A percentile compares a stretch with the other conserved stretches of the same genome.
Conservation (phyloP, 2,113 vertebrate species). For the Microcebus lehilahytsara region DNA sequence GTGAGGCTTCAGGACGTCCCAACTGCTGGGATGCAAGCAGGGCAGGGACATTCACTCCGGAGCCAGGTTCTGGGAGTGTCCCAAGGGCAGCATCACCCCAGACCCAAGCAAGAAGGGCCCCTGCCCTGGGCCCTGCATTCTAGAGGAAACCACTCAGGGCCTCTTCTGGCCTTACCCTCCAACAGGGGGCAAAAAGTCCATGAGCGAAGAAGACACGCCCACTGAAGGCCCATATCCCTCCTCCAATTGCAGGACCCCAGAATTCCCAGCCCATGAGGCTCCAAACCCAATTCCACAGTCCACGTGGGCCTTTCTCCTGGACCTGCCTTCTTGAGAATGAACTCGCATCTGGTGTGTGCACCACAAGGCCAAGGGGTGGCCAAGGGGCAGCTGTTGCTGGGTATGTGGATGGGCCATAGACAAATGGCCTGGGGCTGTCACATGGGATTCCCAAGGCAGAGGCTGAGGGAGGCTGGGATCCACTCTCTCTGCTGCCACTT, state of each 20-base stretch:
- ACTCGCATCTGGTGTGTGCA: background rate
- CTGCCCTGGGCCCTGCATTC: background rate
- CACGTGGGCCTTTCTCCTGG: background rate
- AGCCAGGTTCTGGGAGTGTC: background rate
- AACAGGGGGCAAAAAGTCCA: background rate
- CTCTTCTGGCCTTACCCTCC: background rate
- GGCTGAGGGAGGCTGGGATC: background rate
- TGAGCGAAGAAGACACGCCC: background rate
- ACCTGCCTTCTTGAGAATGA: too few relatives aligned
- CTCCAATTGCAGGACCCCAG: background rate
- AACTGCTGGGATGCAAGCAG: background rate
- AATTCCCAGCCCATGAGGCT: background rate
- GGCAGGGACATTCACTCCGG: fast-evolving
- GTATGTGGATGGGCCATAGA: background rate
- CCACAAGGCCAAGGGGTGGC: background rate
- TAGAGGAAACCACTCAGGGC: background rate
- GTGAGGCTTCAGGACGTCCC: background rate
- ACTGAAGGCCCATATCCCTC: background rate
- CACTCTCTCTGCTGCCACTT: fast-evolving
- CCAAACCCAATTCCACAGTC: background rate
- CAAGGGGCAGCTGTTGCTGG: background rate
- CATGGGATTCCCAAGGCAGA: fast-evolving
- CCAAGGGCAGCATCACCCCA: background rate
- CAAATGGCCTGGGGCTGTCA: background rate
- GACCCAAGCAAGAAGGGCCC: background rate